These are phyloP conservation scores for Clytia hemisphaerica DNA, from an alignment of 30 jellyfish, hydroid and myxozoan genomes.

Conservation along the genomic window DNA sequence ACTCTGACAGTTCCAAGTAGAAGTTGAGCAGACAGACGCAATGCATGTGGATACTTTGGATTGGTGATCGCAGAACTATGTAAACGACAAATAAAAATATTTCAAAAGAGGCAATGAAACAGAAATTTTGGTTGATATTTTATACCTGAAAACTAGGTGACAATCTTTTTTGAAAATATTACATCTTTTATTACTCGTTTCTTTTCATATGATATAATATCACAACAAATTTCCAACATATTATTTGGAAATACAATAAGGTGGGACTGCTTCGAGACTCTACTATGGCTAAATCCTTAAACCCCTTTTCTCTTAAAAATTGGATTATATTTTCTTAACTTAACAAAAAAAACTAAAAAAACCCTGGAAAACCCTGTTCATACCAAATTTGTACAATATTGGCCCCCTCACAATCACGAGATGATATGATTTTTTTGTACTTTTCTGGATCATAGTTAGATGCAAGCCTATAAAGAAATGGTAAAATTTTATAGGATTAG, in stretches of 20 bases:
- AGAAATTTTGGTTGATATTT: no score
- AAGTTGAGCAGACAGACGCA: slow-evolving; percentile 27
- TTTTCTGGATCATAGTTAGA: slow-evolving; percentile 36
- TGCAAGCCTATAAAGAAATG: slow-evolving; percentile 24
- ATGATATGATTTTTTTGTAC: slow-evolving; percentile 22
- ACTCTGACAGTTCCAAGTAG: slow-evolving; percentile 29
- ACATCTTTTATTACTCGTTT: background rate
- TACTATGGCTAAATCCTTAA: no score
- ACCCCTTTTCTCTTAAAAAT: no score
- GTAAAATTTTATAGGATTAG: no score
- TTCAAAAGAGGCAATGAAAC: no score
- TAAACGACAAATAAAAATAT: background rate
- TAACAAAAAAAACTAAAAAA: background rate
- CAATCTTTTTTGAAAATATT: background rate
- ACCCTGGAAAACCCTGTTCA: background rate
- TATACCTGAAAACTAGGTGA: no score
- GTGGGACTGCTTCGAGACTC: no score
- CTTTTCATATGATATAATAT: background rate
- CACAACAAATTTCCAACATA: no score
- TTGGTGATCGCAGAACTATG: slow-evolving; percentile 21
- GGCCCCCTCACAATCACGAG: slow-evolving; percentile 24
- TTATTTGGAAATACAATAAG: no score
- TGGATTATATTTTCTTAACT: no score
- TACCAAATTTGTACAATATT: slow-evolving; percentile 22
- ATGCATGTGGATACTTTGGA: slow-evolving; percentile 25